A percentile compares a stretch with the other conserved stretches of the same genome.
These are phyloP conservation scores for Ctenomys sociabilis DNA, from an alignment of 2,113 vertebrate species.

Conservation along the genomic window DNA sequence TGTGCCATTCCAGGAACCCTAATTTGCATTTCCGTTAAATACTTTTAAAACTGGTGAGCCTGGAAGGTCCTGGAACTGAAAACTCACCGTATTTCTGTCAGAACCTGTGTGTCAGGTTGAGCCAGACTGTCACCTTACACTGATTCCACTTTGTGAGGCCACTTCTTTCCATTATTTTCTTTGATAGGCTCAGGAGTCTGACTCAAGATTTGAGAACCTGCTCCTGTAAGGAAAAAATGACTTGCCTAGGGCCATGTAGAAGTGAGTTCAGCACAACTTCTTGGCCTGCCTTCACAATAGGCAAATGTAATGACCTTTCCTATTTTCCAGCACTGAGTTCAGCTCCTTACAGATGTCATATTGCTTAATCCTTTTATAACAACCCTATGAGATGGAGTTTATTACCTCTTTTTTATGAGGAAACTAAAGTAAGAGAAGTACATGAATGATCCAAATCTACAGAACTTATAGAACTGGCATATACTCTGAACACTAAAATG, in stretches of 20 bases:
- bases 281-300: neutral
- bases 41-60: conserved; percentile 35
- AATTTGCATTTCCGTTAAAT: conserved; percentile 9
- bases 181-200: neutral
- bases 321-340: neutral
- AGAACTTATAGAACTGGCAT: neutral
- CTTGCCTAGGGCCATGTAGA: neutral
- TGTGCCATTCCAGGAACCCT: conserved; percentile 40
- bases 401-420: neutral
- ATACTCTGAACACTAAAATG: neutral
- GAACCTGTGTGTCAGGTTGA: conserved; percentile 50
- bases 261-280: neutral
- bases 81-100: conserved; percentile 45
- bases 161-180: neutral
- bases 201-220: neutral
- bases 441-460: neutral
- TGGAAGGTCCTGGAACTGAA: conserved; percentile 51
- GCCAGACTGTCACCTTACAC: neutral
- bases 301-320: neutral
- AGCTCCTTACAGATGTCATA: neutral
- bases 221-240: conserved; percentile 12
- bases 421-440: neutral
- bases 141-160: neutral
- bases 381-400: neutral
- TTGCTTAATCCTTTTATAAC: neutral